phyloP scores from a whole-genome alignment of 2,888 invertebrate species.

The Bugula neritina region DNA sequence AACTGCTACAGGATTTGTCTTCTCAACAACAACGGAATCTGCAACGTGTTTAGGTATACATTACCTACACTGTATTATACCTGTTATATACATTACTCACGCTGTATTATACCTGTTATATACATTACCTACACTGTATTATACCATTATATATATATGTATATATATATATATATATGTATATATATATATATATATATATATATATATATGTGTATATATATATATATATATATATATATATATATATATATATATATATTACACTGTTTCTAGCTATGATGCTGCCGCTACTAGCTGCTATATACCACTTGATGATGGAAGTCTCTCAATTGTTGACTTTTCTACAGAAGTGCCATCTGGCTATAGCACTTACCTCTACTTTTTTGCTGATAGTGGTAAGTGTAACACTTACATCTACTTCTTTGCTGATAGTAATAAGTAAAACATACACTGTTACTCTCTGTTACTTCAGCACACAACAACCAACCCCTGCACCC shows the following conservation, averaged over 20 bases:
- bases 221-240: too few species aligned
- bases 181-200: too few species aligned
- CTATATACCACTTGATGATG: background rate
- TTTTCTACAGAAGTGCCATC: background rate
- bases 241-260: background rate
- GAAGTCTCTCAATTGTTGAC: background rate
- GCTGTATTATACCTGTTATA: too few species aligned
- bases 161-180: too few species aligned
- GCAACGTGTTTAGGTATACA: constrained; percentile 12
- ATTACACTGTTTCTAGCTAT: background rate
- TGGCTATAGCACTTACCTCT: background rate
- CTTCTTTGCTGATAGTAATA: background rate
- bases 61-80: too few species aligned
- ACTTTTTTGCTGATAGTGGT: background rate
- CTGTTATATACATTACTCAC: too few species aligned
- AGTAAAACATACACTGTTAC: background rate
- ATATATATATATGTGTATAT: too few species aligned
- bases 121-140: too few species aligned
- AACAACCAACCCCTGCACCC: background rate
- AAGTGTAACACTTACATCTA: background rate
- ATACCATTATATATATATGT: too few species aligned
- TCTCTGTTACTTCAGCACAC: background rate
- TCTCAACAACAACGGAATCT: background rate
- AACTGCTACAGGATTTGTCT: constrained; percentile 19
- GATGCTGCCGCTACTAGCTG: background rate